phyloP scores from a whole-genome alignment of 2,797 vertebrate species.

The Eleutherodactylus coqui region DNA sequence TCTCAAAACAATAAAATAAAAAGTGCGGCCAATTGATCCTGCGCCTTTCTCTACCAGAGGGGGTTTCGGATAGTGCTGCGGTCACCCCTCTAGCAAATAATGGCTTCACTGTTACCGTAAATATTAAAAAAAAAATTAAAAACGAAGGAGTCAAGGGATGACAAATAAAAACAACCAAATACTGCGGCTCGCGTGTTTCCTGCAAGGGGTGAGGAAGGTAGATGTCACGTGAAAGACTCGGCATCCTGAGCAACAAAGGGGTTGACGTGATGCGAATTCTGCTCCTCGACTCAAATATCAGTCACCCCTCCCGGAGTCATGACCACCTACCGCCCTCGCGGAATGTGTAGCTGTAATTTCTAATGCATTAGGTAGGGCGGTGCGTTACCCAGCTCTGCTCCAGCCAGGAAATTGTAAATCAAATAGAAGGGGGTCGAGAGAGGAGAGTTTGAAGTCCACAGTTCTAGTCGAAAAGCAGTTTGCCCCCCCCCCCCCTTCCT shows the following conservation, averaged over 20 bases:
- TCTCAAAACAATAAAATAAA: neutral
- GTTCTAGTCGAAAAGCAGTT: constrained; percentile 47
- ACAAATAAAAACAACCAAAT: constrained; percentile 33
- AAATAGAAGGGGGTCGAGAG: neutral
- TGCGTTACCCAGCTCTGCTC: neutral
- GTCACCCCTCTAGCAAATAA: neutral
- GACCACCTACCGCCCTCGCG: neutral
- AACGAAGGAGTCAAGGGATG: constrained; percentile 1
- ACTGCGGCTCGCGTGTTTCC: constrained; percentile 48
- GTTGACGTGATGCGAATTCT: neutral
- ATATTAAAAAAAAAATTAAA: constrained; percentile 17
- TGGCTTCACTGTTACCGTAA: constrained; percentile 33
- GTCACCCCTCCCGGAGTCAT: neutral
- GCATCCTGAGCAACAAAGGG: constrained; percentile 27
- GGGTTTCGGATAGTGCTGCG: neutral
- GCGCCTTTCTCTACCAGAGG: constrained; percentile 13
- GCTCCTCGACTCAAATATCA: neutral
- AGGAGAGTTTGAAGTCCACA: neutral
- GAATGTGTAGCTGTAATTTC: constrained; percentile 37
- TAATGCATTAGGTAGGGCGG: neutral
- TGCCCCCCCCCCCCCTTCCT: neutral
- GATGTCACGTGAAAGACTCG: neutral
- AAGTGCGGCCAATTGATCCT: constrained; percentile 38
- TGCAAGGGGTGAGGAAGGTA: constrained; percentile 14
- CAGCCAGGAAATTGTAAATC: constrained; percentile 25